These are phyloP conservation scores for Mesoligia furuncula DNA, from an alignment of 2,888 invertebrate species.

Conservation along the genomic window DNA sequence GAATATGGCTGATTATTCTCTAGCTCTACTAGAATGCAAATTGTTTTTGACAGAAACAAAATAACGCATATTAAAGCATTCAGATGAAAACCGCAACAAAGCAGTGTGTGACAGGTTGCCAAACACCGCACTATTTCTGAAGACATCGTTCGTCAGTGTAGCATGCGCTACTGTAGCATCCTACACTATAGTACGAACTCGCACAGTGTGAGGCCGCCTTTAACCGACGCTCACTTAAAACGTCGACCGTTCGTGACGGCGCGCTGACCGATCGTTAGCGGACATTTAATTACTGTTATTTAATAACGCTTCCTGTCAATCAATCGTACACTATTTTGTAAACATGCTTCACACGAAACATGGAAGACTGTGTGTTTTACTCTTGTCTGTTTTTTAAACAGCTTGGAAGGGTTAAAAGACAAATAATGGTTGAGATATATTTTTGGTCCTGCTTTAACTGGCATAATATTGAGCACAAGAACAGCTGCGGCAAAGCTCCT, in stretches of 20 bases:
- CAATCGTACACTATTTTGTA: slow-evolving; percentile 74
- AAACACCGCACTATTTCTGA: background rate
- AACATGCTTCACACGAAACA: slow-evolving; percentile 66
- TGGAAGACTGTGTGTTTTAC: slow-evolving; percentile 29
- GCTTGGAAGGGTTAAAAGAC: slow-evolving; percentile 2
- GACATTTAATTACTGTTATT: slow-evolving; percentile 85
- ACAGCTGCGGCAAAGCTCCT: too few species aligned
- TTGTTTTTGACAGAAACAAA: background rate
- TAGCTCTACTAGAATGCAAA: background rate
- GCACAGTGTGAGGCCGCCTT: slow-evolving; percentile 26
- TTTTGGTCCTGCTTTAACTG: background rate
- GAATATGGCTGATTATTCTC: too few species aligned
- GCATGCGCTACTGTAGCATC: background rate
- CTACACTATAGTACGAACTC: background rate
- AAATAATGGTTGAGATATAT: background rate
- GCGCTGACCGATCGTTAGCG: slow-evolving; percentile 81
- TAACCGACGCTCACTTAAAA: slow-evolving; percentile 76
- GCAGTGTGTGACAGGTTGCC: background rate
- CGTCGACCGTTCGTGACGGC: slow-evolving; percentile 74
- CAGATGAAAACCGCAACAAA: background rate
- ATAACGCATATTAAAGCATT: background rate
- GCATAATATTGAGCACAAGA: background rate
- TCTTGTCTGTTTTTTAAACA: slow-evolving; percentile 22
- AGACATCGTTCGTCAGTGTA: too few species aligned
- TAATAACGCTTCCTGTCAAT: slow-evolving; percentile 84